These are phyloP conservation scores for Parotia lawesii DNA, from an alignment of 2,113 vertebrate genomes.

Conservation along the genomic window DNA sequence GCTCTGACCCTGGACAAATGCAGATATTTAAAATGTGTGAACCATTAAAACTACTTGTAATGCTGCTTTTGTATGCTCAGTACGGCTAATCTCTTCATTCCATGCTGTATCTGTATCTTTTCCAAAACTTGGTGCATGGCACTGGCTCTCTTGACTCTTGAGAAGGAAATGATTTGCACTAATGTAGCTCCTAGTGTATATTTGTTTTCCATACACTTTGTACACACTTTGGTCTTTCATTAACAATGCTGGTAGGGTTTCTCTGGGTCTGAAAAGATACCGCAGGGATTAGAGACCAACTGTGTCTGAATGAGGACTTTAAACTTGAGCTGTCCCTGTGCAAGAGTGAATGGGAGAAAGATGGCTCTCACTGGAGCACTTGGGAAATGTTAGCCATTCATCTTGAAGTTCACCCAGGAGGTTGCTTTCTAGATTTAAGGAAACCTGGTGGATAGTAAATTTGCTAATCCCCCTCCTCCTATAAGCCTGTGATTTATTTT, in stretches of 20 bases:
- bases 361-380: slow-evolving; percentile 30
- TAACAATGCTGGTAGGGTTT: background rate
- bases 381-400: slow-evolving; percentile 35
- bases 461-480: background rate
- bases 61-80: background rate
- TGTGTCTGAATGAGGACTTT: slow-evolving; percentile 16
- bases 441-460: slow-evolving; percentile 40
- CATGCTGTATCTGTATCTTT: background rate
- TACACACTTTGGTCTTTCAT: background rate
- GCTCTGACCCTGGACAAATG: background rate
- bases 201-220: slow-evolving; percentile 1
- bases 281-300: background rate
- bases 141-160: background rate
- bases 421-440: slow-evolving; percentile 20
- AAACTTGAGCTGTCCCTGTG: slow-evolving; percentile 33
- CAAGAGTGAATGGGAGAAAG: slow-evolving; percentile 40
- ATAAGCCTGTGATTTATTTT: background rate
- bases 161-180: background rate
- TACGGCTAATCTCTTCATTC: background rate
- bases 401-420: slow-evolving; percentile 42
- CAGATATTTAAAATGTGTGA: background rate
- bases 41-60: background rate
- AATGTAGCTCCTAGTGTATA: background rate
- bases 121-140: background rate
- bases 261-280: slow-evolving; percentile 25